Percentiles rank a stretch among this genome's conserved stretches.
These are phyloP conservation scores for Aphyosemion australe DNA, from an alignment of 2,113 vertebrate species.

Conservation along the genomic window DNA sequence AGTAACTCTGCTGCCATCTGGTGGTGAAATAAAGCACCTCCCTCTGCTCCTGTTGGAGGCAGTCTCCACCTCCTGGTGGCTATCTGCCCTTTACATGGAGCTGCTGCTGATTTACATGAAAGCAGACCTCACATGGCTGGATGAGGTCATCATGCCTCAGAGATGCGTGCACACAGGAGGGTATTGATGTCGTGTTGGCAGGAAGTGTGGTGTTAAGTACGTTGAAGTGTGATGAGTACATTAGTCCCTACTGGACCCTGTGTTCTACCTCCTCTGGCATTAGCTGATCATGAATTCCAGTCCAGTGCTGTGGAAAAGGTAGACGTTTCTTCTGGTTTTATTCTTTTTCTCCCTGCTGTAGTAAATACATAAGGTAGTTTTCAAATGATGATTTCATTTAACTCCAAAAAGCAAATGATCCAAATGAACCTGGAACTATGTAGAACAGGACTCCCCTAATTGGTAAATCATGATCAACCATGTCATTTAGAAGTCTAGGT, in stretches of 20 bases:
- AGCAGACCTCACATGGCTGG: conserved; percentile 31
- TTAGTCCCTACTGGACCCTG: conserved; percentile 12
- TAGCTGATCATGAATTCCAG: neutral
- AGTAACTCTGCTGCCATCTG: conserved; percentile 57
- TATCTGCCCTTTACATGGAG: neutral
- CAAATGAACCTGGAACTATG: no score
- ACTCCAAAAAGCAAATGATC: no score
- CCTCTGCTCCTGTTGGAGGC: neutral
- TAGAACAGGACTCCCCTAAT: no score
- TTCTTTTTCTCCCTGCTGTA: no score
- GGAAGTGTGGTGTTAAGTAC: conserved; percentile 22
- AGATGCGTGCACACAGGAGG: conserved; percentile 3
- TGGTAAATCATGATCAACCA: no score
- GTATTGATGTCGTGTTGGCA: neutral
- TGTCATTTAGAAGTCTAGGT: no score
- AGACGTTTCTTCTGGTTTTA: no score
- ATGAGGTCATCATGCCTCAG: conserved; percentile 34
- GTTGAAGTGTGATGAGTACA: conserved; percentile 22
- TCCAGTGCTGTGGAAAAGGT: no score
- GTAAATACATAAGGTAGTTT: no score
- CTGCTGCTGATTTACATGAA: conserved; percentile 33
- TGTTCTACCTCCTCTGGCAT: conserved; percentile 3
- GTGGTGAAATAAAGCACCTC: conserved; percentile 31
- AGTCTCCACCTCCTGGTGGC: conserved; percentile 25
- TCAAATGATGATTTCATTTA: no score